Evolutionary conservation across 2,888 invertebrate genomes (phyloP).

Genomic region (Carterocephalus palaemon): DNA sequence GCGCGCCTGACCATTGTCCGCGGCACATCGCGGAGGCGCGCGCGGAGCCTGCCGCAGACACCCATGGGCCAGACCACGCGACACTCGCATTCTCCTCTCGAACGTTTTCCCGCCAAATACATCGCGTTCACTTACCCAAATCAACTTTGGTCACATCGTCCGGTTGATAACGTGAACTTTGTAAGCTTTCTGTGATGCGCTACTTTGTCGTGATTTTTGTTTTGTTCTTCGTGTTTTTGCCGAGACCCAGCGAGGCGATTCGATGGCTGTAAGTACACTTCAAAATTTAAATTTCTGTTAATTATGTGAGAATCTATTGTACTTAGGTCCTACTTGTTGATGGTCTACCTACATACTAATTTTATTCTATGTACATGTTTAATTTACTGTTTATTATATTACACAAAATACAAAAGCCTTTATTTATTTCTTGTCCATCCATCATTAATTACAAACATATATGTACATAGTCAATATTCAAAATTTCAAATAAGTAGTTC

Average conservation of each 20-base stretch:
- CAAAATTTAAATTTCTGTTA: conserved; percentile 5
- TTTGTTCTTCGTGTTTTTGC: conserved; percentile 74
- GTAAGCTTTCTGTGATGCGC: conserved; percentile 62
- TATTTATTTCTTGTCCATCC: too few species aligned
- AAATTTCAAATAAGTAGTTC: too few species aligned
- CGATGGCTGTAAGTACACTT: conserved; percentile 72
- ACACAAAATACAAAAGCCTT: too few species aligned
- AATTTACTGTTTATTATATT: too few species aligned
- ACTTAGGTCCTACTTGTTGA: not conserved
- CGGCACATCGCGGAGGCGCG: conserved; percentile 35
- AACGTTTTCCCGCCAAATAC: conserved; percentile 63
- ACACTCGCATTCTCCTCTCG: conserved; percentile 32
- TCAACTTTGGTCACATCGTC: conserved; percentile 6
- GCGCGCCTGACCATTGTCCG: conserved; percentile 64
- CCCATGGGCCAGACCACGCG: conserved; percentile 43
- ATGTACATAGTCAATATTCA: too few species aligned
- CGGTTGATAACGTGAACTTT: conserved; percentile 10
- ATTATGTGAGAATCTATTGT: conserved; percentile 3
- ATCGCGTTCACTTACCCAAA: conserved; percentile 37
- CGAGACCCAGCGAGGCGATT: conserved; percentile 64
- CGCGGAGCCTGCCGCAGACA: conserved; percentile 56
- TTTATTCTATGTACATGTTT: conserved; percentile 43
- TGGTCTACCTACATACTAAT: conserved; percentile 25
- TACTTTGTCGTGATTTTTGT: conserved; percentile 62
- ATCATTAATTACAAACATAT: too few species aligned